Percentiles rank a stretch among this genome's conserved stretches.
These are phyloP conservation scores for Pristionchus pacificus DNA, from an alignment of 1,140 invertebrate genomes.

Conservation along the genomic window DNA sequence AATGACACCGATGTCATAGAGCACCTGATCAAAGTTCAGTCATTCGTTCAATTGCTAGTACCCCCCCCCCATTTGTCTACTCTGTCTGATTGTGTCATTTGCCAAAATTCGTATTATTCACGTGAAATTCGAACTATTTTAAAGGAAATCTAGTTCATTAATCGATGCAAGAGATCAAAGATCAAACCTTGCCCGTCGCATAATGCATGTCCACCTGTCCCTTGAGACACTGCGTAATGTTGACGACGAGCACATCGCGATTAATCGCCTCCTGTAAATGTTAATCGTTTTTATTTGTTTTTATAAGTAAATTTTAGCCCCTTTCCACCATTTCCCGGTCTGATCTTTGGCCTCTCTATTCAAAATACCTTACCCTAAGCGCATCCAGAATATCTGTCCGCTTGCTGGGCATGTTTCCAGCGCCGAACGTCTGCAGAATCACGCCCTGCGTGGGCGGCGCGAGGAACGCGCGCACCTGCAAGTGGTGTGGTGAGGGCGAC, in stretches of 20 bases:
- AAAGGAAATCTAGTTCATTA: slow-evolving; percentile 9
- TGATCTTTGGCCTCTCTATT: too few species aligned
- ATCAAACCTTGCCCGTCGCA: slow-evolving; percentile 73
- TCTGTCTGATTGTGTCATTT: too few species aligned
- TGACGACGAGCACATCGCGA: slow-evolving; percentile 81
- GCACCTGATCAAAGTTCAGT: slow-evolving; percentile 54
- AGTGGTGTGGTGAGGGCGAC: too few species aligned
- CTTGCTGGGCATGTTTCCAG: slow-evolving; percentile 83
- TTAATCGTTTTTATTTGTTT: neutral
- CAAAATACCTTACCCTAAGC: slow-evolving; percentile 35
- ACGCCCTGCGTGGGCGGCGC: slow-evolving; percentile 79
- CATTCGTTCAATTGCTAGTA: neutral
- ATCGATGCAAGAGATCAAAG: too few species aligned
- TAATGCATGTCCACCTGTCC: slow-evolving; percentile 74
- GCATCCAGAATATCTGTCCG: slow-evolving; percentile 75
- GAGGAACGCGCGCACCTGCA: slow-evolving; percentile 71
- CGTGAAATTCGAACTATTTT: slow-evolving; percentile 1
- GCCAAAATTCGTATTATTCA: neutral
- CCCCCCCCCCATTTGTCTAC: too few species aligned
- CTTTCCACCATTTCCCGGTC: neutral
- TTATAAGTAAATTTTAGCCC: neutral
- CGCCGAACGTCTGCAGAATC: slow-evolving; percentile 84
- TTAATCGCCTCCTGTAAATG: slow-evolving; percentile 68
- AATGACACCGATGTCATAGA: slow-evolving; percentile 71
- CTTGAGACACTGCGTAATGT: slow-evolving; percentile 79